A percentile compares a stretch with the other conserved stretches of the same genome.
These are phyloP conservation scores for Aelia acuminata DNA, from an alignment of 2,888 invertebrate species.

Conservation along the genomic window DNA sequence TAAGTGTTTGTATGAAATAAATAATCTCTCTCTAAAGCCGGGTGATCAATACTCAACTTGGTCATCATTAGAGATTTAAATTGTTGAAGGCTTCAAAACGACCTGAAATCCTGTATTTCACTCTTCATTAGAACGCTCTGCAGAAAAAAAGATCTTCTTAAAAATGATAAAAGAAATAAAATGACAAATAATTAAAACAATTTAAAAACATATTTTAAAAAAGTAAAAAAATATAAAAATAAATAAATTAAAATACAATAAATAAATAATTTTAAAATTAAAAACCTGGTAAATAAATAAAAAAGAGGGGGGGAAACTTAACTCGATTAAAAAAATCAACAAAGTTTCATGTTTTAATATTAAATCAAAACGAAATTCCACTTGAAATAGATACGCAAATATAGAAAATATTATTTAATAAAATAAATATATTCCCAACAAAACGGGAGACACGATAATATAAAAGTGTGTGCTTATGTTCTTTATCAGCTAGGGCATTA, in stretches of 20 bases:
- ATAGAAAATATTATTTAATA: too few species aligned
- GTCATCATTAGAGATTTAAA: neutral
- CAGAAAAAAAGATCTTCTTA: neutral
- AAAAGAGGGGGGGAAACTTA: too few species aligned
- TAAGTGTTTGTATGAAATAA: neutral
- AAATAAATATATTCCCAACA: too few species aligned
- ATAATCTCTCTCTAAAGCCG: neutral
- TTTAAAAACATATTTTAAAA: neutral
- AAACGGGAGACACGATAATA: too few species aligned
- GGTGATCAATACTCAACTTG: neutral
- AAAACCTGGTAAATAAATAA: neutral
- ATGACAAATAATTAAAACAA: neutral
- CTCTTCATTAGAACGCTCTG: slow-evolving; percentile 6
- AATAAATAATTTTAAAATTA: neutral
- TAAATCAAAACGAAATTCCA: too few species aligned
- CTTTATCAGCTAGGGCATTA: too few species aligned
- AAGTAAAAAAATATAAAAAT: neutral
- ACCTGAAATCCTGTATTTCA: neutral
- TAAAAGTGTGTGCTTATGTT: too few species aligned
- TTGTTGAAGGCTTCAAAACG: neutral
- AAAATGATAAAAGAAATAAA: neutral
- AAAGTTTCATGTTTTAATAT: too few species aligned
- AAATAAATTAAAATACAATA: neutral
- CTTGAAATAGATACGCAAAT: too few species aligned
- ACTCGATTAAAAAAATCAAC: too few species aligned